Evolutionary conservation across 1,140 invertebrate genomes (phyloP), one percentile per base, ranked within the genome.

Genomic region (Dendrolimus punctatus): DNA sequence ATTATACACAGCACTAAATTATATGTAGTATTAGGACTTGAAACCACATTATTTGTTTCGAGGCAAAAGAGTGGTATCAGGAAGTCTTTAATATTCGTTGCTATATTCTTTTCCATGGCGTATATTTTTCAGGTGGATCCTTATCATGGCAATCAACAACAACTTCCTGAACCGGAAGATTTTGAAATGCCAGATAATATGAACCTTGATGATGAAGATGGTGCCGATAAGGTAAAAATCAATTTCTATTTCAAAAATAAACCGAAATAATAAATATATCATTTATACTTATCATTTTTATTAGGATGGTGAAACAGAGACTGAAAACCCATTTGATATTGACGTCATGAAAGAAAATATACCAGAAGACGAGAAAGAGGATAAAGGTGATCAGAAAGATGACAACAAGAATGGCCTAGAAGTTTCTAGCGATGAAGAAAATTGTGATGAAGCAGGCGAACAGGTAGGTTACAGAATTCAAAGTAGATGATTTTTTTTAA

Each of bases 151-250:
- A 92, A 95, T 42, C 87, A 93, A 51, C 90, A 92, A 67, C 90
- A 92, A 58, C 88, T 91, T 44, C 92, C 92, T 1, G 94, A 96
- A 72, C 91, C 95, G 5, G 95, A 97, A 83, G 89, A 92, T 10
- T 90, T 98, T 73, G 95, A 98, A 68, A 76, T 98, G 54, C 95
- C 95, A 5, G 95, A 98, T 49, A 93, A 81, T 49, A 96, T 87
- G 45, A 91, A 96, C 72, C 79, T 97, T 4, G 95, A 97, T 72
- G 93, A 93, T 47, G 91, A 91, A n/a, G 90, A 93, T 57, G 89
- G 85, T 36, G 82, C 89, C 8, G 81, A 88, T 39, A 85, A 88
- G 50, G 89, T 89, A 59, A 76, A 79, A 39, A 6, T 37, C n/a
- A 39, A 38, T 44, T 8, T 8, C 39, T 36, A 36, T 5, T 23